Percentiles rank a stretch among this genome's conserved stretches.
Evolutionary conservation across 92 coral and sea anemone genomes (phyloP).

Genomic region (Scolanthus callimorphus): DNA sequence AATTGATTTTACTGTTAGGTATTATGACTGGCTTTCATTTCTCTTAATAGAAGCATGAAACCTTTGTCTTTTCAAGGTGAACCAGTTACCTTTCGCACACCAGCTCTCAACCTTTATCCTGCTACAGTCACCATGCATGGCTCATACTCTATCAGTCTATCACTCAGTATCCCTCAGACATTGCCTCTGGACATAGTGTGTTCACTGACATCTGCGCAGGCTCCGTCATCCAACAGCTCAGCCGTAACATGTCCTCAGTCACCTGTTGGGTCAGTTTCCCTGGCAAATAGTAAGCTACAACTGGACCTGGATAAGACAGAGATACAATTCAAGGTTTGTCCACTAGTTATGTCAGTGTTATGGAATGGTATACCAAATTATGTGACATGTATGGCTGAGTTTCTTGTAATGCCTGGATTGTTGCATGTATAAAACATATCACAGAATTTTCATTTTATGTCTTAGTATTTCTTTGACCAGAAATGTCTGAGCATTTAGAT

Average conservation of each 20-base stretch:
- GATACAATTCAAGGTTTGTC: conserved; percentile 55
- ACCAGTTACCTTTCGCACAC: conserved; percentile 43
- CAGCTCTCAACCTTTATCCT: conserved; percentile 46
- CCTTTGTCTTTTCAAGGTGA: conserved; percentile 18
- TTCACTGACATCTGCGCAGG: conserved; percentile 28
- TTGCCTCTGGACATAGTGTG: conserved; percentile 41
- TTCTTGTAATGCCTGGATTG: too few relatives aligned
- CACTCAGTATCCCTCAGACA: conserved; percentile 10
- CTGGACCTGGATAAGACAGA: conserved; percentile 44
- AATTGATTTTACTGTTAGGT: neutral
- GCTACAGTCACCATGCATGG: conserved; percentile 27
- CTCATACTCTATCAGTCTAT: conserved; percentile 8
- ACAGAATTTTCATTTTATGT: too few relatives aligned
- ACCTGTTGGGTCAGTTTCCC: conserved; percentile 14
- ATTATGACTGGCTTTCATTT: neutral
- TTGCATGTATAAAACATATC: too few relatives aligned
- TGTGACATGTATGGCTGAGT: too few relatives aligned
- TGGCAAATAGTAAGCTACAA: conserved; percentile 31
- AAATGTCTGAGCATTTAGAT: too few relatives aligned
- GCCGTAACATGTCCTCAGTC: conserved; percentile 25
- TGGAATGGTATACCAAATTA: too few relatives aligned
- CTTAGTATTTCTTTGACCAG: too few relatives aligned
- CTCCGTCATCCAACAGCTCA: conserved; percentile 24
- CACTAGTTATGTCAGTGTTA: too few relatives aligned
- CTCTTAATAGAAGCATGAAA: neutral